phyloP scores from a whole-genome alignment of 2,888 invertebrate genomes.

The Brenthis ino region DNA sequence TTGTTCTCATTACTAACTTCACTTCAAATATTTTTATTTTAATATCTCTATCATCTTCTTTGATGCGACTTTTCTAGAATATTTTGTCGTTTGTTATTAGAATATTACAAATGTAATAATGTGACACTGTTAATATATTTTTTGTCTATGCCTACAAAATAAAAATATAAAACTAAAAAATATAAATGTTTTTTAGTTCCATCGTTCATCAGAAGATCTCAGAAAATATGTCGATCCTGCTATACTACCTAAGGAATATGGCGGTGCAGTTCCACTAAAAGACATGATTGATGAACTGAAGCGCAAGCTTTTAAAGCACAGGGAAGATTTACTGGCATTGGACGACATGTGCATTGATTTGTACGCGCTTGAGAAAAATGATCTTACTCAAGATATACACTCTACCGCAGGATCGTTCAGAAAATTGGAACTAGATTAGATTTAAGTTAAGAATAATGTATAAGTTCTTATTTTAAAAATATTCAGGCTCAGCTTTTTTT shows the following conservation, averaged over 20 bases:
- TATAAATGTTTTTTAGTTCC: slow-evolving; percentile 79
- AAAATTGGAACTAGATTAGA: slow-evolving; percentile 90
- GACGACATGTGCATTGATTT: slow-evolving; percentile 90
- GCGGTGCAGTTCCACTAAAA: slow-evolving; percentile 89
- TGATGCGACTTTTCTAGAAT: no score
- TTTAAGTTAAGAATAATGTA: slow-evolving; percentile 3
- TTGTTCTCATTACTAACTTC: slow-evolving; percentile 8
- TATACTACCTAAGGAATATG: slow-evolving; percentile 93
- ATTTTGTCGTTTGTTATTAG: no score
- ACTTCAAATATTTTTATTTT: not conserved
- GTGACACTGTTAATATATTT: no score
- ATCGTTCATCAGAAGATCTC: slow-evolving; percentile 88
- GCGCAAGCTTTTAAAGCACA: slow-evolving; percentile 82
- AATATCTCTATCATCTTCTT: not conserved
- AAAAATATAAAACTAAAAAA: no score
- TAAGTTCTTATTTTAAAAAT: slow-evolving; percentile 6
- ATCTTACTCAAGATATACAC: slow-evolving; percentile 86
- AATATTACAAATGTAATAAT: no score
- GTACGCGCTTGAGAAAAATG: slow-evolving; percentile 81
- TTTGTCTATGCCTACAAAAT: slow-evolving; percentile 3
- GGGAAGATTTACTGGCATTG: slow-evolving; percentile 85
- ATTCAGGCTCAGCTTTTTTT: slow-evolving; percentile 5
- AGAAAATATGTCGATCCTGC: slow-evolving; percentile 86
- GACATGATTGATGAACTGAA: slow-evolving; percentile 92
- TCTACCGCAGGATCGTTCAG: slow-evolving; percentile 92